Evolutionary conservation across 2,113 vertebrate genomes (phyloP).

Genomic region (Clinocottus analis): DNA sequence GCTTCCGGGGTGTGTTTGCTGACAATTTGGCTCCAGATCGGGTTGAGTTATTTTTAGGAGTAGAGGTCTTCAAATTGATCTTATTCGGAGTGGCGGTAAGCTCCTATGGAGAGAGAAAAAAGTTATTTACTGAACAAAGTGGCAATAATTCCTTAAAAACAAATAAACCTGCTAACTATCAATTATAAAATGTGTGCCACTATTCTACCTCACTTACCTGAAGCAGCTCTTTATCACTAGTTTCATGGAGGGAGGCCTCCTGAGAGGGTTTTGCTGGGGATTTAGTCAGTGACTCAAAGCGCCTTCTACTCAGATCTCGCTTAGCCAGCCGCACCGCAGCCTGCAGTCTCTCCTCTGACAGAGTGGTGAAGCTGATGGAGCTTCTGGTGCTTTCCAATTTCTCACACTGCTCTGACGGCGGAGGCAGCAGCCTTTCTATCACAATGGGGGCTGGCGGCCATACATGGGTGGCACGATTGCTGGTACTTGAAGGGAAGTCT

Average conservation of each 20-base stretch:
- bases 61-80: slow-evolving; percentile 43
- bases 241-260: slow-evolving; percentile 27
- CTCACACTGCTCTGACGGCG: slow-evolving; percentile 25
- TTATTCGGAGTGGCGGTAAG: slow-evolving; percentile 38
- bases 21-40: slow-evolving; percentile 69
- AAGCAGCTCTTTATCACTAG: slow-evolving; percentile 52
- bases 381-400: slow-evolving; percentile 64
- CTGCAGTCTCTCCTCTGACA: slow-evolving; percentile 92
- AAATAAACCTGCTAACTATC: neutral
- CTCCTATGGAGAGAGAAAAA: slow-evolving; percentile 41
- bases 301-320: slow-evolving; percentile 87
- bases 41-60: slow-evolving; percentile 60
- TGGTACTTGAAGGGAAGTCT: slow-evolving; percentile 76
- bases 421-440: slow-evolving; percentile 87
- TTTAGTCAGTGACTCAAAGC: slow-evolving; percentile 66
- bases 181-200: neutral
- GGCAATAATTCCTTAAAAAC: neutral
- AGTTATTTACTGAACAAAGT: neutral
- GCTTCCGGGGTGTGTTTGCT: slow-evolving; percentile 67
- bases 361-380: slow-evolving; percentile 85
- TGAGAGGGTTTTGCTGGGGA: slow-evolving; percentile 29
- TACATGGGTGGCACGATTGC: slow-evolving; percentile 85
- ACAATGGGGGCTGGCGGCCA: slow-evolving; percentile 85
- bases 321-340: slow-evolving; percentile 89
- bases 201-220: slow-evolving; percentile 43